These are phyloP conservation scores for Tinea pellionella DNA, from an alignment of 2,888 invertebrate species.

Conservation along the genomic window DNA sequence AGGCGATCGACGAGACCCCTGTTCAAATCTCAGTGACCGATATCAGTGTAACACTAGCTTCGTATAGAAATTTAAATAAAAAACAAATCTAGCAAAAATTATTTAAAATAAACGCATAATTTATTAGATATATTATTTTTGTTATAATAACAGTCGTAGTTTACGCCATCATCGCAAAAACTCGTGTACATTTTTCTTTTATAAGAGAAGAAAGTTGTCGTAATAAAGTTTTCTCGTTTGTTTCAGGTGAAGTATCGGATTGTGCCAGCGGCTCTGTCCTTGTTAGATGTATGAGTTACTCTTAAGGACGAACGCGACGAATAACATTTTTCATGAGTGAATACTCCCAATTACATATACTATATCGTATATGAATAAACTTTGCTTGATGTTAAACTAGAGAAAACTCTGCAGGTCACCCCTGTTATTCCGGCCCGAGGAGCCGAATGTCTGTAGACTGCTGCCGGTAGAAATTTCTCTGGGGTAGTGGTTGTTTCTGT, in stretches of 20 bases:
- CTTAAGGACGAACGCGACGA: not conserved
- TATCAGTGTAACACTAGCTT: too few species aligned
- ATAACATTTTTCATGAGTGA: conserved; percentile 3
- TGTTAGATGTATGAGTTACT: conserved; percentile 9
- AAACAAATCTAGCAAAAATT: not conserved
- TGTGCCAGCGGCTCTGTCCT: conserved; percentile 14
- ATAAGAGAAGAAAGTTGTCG: conserved; percentile 12
- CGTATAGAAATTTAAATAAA: too few species aligned
- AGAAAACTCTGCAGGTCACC: too few species aligned
- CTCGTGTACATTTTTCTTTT: conserved; percentile 13
- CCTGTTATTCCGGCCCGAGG: too few species aligned
- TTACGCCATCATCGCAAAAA: not conserved
- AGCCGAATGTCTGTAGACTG: too few species aligned
- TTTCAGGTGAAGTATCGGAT: conserved; percentile 23
- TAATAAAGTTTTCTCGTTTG: conserved; percentile 22
- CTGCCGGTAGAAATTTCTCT: too few species aligned
- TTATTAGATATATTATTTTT: not conserved
- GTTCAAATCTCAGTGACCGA: too few species aligned
- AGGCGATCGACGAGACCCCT: too few species aligned
- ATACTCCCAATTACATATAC: not conserved
- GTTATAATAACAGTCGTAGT: not conserved
- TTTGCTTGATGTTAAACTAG: too few species aligned
- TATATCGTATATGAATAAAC: too few species aligned
- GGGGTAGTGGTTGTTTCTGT: too few species aligned
- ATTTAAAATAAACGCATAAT: not conserved